These are phyloP conservation scores for Hyposoter dolosus DNA, from an alignment of 2,888 invertebrate species.

Conservation along the genomic window DNA sequence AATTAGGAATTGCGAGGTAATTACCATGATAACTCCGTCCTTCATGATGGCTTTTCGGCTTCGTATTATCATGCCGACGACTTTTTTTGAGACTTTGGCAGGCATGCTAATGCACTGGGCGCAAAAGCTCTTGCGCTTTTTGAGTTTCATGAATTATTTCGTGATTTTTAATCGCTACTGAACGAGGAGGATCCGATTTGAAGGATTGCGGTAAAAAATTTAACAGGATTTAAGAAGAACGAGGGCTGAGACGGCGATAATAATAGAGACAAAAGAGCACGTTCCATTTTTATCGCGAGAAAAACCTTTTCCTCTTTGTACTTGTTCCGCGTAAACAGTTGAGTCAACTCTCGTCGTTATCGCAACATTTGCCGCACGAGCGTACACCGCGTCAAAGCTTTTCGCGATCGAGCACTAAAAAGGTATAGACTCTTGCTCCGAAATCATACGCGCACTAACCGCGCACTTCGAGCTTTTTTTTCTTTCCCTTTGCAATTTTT, in stretches of 20 bases:
- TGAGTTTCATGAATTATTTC: conserved; percentile 82
- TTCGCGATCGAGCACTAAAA: background rate
- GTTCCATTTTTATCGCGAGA: conserved; percentile 65
- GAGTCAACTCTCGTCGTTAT: background rate
- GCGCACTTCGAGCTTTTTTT: background rate
- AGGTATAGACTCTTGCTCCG: background rate
- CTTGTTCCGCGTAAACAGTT: conserved; percentile 18
- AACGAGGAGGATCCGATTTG: background rate
- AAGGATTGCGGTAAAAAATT: background rate
- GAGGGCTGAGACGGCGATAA: conserved; percentile 32
- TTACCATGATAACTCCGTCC: conserved; percentile 95
- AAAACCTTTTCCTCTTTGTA: conserved; percentile 41
- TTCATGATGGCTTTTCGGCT: conserved; percentile 94
- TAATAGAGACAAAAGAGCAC: conserved; percentile 41
- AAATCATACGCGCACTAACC: conserved; percentile 8
- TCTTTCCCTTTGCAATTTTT: conserved; percentile 6
- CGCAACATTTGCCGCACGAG: background rate
- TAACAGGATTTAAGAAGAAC: conserved; percentile 21
- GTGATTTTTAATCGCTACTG: conserved; percentile 24
- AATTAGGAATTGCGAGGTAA: conserved; percentile 78
- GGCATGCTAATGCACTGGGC: conserved; percentile 86
- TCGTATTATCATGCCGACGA: conserved; percentile 94
- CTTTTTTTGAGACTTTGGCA: conserved; percentile 92
- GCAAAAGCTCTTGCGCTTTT: conserved; percentile 84
- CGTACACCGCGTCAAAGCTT: background rate